phyloP scores from a whole-genome alignment of 2,797 vertebrate species.

The Gallinago stenura region DNA sequence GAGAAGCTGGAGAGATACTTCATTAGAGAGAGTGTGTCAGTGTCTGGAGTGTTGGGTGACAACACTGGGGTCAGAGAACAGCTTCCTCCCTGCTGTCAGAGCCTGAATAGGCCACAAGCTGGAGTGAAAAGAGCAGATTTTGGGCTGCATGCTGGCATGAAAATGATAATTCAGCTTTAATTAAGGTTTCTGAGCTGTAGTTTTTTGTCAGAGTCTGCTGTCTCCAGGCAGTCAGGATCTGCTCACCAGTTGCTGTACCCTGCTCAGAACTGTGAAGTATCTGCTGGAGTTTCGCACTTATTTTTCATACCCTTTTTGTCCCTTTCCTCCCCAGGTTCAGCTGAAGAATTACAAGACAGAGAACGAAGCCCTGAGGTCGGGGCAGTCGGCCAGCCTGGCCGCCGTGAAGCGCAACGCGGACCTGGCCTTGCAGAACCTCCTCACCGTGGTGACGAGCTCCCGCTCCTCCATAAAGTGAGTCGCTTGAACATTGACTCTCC shows the following conservation, averaged over 20 bases:
- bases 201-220: neutral
- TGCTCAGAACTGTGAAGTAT: neutral
- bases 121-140: neutral
- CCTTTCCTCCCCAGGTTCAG: conserved; percentile 72
- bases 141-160: neutral
- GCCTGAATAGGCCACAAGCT: accelerated
- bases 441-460: conserved; percentile 79
- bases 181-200: neutral
- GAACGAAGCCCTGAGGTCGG: conserved; percentile 77
- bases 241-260: accelerated
- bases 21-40: neutral
- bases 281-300: accelerated
- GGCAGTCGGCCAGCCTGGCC: conserved; percentile 80
- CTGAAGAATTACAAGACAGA: conserved; percentile 76
- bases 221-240: too few species aligned
- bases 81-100: accelerated
- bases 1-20: neutral
- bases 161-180: too few species aligned
- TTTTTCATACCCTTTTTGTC: accelerated
- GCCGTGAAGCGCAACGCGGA: conserved; percentile 85
- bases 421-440: conserved; percentile 86
- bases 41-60: accelerated
- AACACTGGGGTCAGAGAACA: accelerated
- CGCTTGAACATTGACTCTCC: accelerated
- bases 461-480: conserved; percentile 86